Conservation (phyloP, 1,140 invertebrate species). For the Drosophila ficusphila region DNA sequence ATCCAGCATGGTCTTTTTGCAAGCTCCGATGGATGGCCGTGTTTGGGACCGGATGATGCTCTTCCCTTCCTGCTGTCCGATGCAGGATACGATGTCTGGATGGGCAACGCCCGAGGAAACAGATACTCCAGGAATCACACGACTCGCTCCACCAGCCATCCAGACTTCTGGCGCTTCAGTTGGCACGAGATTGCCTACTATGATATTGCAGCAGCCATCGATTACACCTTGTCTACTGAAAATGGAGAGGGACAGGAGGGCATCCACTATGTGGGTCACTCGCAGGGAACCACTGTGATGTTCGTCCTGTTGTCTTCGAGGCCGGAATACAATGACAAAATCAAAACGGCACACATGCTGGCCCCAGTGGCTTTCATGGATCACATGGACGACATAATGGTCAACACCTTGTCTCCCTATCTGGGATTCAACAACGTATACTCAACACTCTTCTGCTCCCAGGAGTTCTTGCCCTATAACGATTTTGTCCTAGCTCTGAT, state of each 20-base stretch:
- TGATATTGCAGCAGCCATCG: conserved; percentile 89
- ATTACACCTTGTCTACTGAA: conserved; percentile 85
- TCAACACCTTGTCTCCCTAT: conserved; percentile 29
- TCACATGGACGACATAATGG: conserved; percentile 23
- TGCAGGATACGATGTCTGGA: conserved; percentile 89
- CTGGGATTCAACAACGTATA: conserved; percentile 73
- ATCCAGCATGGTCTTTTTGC: conserved; percentile 88
- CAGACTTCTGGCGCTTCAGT: conserved; percentile 85
- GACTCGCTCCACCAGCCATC: conserved; percentile 74
- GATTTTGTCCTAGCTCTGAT: conserved; percentile 45
- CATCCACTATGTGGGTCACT: conserved; percentile 84
- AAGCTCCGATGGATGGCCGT: conserved; percentile 86
- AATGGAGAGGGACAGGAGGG: conserved; percentile 81
- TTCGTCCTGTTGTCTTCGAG: conserved; percentile 87
- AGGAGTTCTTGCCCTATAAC: conserved; percentile 60
- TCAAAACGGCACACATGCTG: conserved; percentile 86
- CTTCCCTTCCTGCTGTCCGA: conserved; percentile 88
- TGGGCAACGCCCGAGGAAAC: conserved; percentile 89
- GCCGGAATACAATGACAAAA: conserved; percentile 88
- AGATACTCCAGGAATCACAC: conserved; percentile 87
- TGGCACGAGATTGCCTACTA: conserved; percentile 89
- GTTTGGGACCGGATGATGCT: conserved; percentile 83
- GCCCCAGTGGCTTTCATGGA: conserved; percentile 85
- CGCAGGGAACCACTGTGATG: conserved; percentile 86
- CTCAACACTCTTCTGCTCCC: conserved; percentile 37